Conservation (phyloP, 2,113 vertebrate genomes). For the Chascanopsetta lugubris region DNA sequence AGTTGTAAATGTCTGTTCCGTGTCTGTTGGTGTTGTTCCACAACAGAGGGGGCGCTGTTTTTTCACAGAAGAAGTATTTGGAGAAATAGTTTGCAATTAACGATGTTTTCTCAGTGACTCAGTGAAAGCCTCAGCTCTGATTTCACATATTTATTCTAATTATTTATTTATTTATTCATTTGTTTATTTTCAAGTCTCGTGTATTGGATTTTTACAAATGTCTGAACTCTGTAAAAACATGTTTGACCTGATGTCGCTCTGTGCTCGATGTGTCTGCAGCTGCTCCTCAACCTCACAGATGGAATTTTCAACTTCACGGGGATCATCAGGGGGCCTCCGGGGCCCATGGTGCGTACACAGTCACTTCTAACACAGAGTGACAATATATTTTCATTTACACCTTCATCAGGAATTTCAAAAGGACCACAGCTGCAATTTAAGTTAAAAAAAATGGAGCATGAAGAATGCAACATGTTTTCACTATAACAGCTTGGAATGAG, state of each 20-base stretch:
- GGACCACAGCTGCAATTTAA: neutral
- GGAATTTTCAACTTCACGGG: constrained; percentile 82
- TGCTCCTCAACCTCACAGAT: constrained; percentile 82
- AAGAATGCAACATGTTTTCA: neutral
- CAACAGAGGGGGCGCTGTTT: too few species aligned
- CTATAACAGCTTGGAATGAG: neutral
- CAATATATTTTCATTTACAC: neutral
- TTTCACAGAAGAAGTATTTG: too few species aligned
- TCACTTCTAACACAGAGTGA: neutral
- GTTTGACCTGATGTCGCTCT: neutral
- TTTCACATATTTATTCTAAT: neutral
- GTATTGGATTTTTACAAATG: neutral
- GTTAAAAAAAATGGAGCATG: neutral
- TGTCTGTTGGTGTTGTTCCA: too few species aligned
- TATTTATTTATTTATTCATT: too few species aligned
- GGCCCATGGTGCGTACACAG: constrained; percentile 81
- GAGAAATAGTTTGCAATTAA: too few species aligned
- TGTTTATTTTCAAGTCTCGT: neutral
- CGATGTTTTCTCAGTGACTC: too few species aligned
- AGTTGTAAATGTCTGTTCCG: too few species aligned
- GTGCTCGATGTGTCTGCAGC: constrained; percentile 67
- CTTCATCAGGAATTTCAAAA: neutral
- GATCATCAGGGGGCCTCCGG: constrained; percentile 81
- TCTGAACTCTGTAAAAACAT: neutral
- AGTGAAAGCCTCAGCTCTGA: neutral